Evolutionary conservation across 2,113 vertebrate genomes (phyloP), one percentile per base, ranked within the genome.

Genomic region (Lophura nycthemera): DNA sequence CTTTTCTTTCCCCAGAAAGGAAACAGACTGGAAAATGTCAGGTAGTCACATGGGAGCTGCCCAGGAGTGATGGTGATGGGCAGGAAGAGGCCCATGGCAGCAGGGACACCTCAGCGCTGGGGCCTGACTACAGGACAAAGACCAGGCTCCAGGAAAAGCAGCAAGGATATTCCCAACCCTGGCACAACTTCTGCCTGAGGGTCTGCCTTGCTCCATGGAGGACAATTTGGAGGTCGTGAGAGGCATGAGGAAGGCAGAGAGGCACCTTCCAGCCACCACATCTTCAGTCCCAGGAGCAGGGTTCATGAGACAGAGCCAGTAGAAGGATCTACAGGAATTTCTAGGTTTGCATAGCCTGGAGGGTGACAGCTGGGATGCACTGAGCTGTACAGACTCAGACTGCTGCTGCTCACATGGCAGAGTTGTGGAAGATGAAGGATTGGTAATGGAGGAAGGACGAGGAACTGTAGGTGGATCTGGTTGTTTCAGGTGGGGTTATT

Each of bases 11-110:
- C 43, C 78, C 1, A 0, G 21, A 85, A 92, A 92, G 75, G 90
- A 96, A 96, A 54, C 21, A 56, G 75, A 64, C 67, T 89, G 59
- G 74, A 27, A 87, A 91, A 91, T 54, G 25, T 18, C 84, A 67
- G 91, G 18, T 0, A 1, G 43, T n/a, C 43, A 48, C 6, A 52
- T 22, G 8, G 27, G 24, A 61, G 29, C 56, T 78, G 56, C 56
- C 80, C 89, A 78, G 71, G 54, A 57, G n/a, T 27, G 20, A 1
- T 16, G 8, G 6, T 27, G 80, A n/a, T 4, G 29, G 52, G 12
- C 64, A 72, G 60, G 42, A 71, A 24, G 8, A 17, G 5, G 12
- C 9, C 10, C 36, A n/a, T 0, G 7, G n/a, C 10, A 84, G 24
- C 32, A 0, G 1, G 34, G 78, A 67, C 38, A 45, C 0, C 2